Conservation (phyloP, 2,113 vertebrate genomes). For the Elanus axillaris region DNA sequence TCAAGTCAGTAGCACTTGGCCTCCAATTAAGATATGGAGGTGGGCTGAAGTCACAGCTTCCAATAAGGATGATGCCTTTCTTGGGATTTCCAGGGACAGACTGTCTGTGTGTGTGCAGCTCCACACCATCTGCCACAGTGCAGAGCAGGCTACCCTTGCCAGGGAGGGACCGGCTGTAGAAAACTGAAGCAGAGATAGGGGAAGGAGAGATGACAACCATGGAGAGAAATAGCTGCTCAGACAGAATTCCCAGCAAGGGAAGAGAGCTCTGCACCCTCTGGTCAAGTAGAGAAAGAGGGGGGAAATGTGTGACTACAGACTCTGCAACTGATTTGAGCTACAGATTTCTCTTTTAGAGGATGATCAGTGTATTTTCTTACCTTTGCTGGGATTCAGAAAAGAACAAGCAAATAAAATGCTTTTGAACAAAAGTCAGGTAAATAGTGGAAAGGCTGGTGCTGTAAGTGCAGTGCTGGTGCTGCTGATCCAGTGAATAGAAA, state of each 20-base stretch:
- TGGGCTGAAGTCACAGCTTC: background rate
- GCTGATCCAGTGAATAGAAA: background rate
- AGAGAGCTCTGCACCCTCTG: background rate
- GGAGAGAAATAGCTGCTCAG: background rate
- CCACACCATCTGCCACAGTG: background rate
- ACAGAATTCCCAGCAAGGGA: background rate
- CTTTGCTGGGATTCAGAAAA: background rate
- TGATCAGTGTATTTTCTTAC: background rate
- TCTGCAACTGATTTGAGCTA: background rate
- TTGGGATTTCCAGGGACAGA: background rate
- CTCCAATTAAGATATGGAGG: background rate
- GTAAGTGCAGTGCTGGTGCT: background rate
- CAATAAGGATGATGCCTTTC: background rate
- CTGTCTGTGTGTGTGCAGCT: background rate
- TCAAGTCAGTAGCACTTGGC: background rate
- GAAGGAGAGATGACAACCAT: rapidly evolving
- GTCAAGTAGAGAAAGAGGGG: background rate
- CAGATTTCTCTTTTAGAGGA: background rate
- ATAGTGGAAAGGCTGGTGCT: background rate
- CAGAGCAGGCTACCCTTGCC: background rate
- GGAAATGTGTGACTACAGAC: background rate
- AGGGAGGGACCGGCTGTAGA: background rate
- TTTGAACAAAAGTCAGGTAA: background rate
- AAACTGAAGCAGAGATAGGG: background rate
- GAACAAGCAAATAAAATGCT: background rate